Base-by-base conservation (phyloP, 2,888 invertebrate species). In the Axea sp. region DNA sequence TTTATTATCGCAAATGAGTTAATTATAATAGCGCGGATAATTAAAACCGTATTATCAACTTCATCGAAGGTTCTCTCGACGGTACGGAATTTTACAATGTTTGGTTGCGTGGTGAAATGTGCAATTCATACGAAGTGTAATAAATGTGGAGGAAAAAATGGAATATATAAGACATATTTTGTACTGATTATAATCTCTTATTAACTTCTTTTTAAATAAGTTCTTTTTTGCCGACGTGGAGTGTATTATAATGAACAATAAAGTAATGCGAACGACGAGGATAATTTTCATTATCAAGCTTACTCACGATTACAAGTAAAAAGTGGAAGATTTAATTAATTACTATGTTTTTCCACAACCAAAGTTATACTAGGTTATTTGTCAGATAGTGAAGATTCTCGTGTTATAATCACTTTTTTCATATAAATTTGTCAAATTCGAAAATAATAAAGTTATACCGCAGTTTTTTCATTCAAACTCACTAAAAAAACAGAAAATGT, bases 101-200 rank as follows among this genome's bases (percentile, higher is more conserved):
- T 64, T 59, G 55, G 64, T 69, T 43, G 59, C 68, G 65, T 47
- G 49, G 53, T 12, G 49, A 69, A 74, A 68, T 68, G 64, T 62
- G 68, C 64, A 64, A 73, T 68, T 73, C 73, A 68, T 73, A 73
- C 45, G 39, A 31, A 31, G 45, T 47, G 53, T 62, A 65, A 69
- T 65, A 74, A 74, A 65, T 47, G 59, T 39, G 53, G 14, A 51
- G 31, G 45, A 35, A 65, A 69, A 68, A 68, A 64, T 47, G 26
- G 59, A 55, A 64, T 68, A 43, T 62, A 57, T 57, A 55, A 67
- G 65, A 67, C 65, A 73, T 60, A 65, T 65, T 73, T 73, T 64
- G 59, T 53, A 17, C 24, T 26, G 67, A 73, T 68, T 74, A 35
- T 41, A 43, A 74, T 74, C 68, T 68, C 59, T 64, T 68, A 69